These are phyloP conservation scores for Myiotriccus ornatus DNA, from an alignment of 2,797 vertebrate genomes.

Conservation along the genomic window DNA sequence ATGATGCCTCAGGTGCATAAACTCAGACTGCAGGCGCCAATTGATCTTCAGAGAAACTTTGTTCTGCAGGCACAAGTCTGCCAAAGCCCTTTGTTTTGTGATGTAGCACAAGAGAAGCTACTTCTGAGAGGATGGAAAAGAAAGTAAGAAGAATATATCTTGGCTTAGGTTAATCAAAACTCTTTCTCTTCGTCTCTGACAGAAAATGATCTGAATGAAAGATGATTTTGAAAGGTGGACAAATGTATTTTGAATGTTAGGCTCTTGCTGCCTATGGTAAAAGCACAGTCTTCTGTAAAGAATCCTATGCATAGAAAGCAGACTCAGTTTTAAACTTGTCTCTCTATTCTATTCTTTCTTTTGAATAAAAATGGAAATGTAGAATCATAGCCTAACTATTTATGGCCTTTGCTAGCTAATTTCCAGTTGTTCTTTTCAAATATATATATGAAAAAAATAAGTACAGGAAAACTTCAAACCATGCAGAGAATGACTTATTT, in stretches of 20 bases:
- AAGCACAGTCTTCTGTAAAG: not conserved
- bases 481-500: not conserved
- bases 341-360: not conserved
- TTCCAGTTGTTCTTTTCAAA: not conserved
- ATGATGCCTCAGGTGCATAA: not conserved
- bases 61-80: not conserved
- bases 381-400: not conserved
- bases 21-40: not conserved
- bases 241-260: not conserved
- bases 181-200: not conserved
- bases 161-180: not conserved
- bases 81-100: not conserved
- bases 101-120: not conserved
- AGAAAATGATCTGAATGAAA: not conserved
- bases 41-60: not conserved
- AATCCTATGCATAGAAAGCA: not conserved
- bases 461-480: not conserved
- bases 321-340: not conserved
- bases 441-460: too few relatives aligned
- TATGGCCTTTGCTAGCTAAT: not conserved
- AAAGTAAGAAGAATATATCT: not conserved
- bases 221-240: not conserved
- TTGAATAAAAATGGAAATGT: not conserved
- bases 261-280: not conserved
- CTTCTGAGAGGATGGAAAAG: not conserved